phyloP scores from a whole-genome alignment of 2,797 vertebrate genomes.

The Muraenolepis orangiensis region DNA sequence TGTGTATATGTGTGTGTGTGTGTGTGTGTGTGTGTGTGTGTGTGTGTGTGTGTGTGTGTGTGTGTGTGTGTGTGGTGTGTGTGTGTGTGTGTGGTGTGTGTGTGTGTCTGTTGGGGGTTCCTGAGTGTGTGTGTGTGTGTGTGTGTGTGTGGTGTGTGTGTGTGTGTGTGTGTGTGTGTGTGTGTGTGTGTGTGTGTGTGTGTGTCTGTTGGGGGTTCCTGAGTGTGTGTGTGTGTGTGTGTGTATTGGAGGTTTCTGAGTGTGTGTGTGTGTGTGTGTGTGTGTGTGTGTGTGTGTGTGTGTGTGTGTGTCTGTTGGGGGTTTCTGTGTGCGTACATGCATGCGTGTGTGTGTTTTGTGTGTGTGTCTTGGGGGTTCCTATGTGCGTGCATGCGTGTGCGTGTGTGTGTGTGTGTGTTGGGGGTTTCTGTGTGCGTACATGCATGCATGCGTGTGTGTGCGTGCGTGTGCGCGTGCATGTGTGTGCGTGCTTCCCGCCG shows the following conservation, averaged over 20 bases:
- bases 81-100: neutral
- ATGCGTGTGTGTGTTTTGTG: neutral
- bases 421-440: conserved; percentile 70
- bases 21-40: conserved; percentile 22
- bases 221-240: neutral
- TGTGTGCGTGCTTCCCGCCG: conserved; percentile 14
- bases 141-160: no score
- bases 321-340: conserved; percentile 74
- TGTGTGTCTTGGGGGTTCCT: no score
- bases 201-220: no score
- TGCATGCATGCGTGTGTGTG: conserved; percentile 30
- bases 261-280: conserved; percentile 34
- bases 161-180: no score
- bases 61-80: conserved; percentile 31
- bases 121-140: no score
- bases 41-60: conserved; percentile 31
- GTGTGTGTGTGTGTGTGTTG: conserved; percentile 14
- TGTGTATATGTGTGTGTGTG: conserved; percentile 13
- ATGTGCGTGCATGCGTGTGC: conserved; percentile 3
- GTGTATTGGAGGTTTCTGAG: conserved; percentile 15
- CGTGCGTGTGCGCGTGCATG: neutral
- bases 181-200: no score
- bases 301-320: neutral
- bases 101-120: no score
- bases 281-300: conserved; percentile 30